Evolutionary conservation across 2,888 invertebrate genomes (phyloP).

Genomic region (Melieria omissa): DNA sequence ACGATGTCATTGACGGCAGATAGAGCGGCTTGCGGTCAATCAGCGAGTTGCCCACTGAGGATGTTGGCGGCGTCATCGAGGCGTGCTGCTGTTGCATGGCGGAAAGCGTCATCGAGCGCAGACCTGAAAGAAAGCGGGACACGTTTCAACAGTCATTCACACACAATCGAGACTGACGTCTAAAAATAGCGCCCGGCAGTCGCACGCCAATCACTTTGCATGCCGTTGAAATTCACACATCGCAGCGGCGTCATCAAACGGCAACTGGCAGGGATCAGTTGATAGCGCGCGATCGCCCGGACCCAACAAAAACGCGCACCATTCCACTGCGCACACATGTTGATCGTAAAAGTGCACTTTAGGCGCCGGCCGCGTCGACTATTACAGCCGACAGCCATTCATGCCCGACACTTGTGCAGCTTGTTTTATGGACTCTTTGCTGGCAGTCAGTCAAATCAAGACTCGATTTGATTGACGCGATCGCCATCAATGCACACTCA

Average conservation of each 20-base stretch:
- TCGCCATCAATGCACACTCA: slow-evolving; percentile 32
- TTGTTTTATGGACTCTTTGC: slow-evolving; percentile 16
- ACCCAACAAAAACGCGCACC: slow-evolving; percentile 14
- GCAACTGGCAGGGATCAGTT: not conserved
- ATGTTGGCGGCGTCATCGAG: slow-evolving; percentile 53
- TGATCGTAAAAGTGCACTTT: slow-evolving; percentile 21
- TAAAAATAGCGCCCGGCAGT: no score
- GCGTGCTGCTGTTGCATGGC: slow-evolving; percentile 48
- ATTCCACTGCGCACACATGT: slow-evolving; percentile 19
- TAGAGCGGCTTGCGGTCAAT: slow-evolving; percentile 64
- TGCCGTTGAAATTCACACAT: slow-evolving; percentile 8
- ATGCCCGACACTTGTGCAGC: slow-evolving; percentile 10
- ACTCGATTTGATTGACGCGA: slow-evolving; percentile 42
- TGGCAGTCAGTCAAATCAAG: slow-evolving; percentile 22
- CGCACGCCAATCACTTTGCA: not conserved
- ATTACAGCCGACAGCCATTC: not conserved
- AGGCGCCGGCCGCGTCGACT: no score
- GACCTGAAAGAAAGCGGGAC: slow-evolving; percentile 49
- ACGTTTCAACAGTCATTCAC: not conserved
- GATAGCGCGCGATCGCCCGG: not conserved
- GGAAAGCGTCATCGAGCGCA: slow-evolving; percentile 61
- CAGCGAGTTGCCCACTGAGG: slow-evolving; percentile 51
- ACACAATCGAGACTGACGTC: not conserved
- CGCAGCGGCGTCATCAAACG: slow-evolving; percentile 34
- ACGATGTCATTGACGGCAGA: slow-evolving; percentile 58